Evolutionary conservation across 2,888 invertebrate genomes (phyloP), one percentile per base, ranked within the genome.

Genomic region (Temnothorax ravouxi): DNA sequence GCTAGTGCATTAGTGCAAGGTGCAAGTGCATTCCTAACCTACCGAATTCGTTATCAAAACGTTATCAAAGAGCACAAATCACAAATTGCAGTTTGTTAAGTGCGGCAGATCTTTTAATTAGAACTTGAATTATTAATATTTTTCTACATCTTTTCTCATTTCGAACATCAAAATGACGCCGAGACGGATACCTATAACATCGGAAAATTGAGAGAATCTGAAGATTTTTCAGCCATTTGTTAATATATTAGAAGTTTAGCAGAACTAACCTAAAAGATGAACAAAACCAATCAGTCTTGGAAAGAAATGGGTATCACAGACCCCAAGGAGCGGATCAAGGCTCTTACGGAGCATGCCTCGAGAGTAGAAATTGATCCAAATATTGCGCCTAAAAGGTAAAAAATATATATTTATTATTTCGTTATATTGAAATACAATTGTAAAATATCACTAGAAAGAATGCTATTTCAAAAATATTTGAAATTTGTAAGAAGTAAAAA

Each of bases 381-480:
- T 92, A 96, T 97, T 89, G 97, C 97, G 83, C 96, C 97, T n/a
- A 95, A 96, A 93, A 97, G 98, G 97, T 98, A 96, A n/a, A 9
- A 62, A 38, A 29, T 25, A 21, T 52, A 61, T 72, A 1, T n/a
- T 11, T 56, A 34, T 56, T 38, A 11, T n/a, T 69, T 50, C 6
- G 94, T 75, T 74, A 69, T 59, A 61, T 86, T 83, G 84, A 69
- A n/a, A 61, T 67, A 56, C 34, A 71, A 50, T 64, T 5, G 18
- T 66, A 11, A 21, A 13, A 21, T 59, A 13, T 41, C 13, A 56
- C 21, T 54, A 3, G 15, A 29, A n/a, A 69, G 21, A 34, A 34
- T 5, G 2, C 0, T 71, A 71, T 11, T 56, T 56, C 29, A 18
- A 72, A 38, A 41, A 2, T 38, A 0, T 2, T 34, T 52, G 15